Base-by-base conservation (phyloP, 2,113 vertebrate genomes). In the Oreotrochilus melanogaster region DNA sequence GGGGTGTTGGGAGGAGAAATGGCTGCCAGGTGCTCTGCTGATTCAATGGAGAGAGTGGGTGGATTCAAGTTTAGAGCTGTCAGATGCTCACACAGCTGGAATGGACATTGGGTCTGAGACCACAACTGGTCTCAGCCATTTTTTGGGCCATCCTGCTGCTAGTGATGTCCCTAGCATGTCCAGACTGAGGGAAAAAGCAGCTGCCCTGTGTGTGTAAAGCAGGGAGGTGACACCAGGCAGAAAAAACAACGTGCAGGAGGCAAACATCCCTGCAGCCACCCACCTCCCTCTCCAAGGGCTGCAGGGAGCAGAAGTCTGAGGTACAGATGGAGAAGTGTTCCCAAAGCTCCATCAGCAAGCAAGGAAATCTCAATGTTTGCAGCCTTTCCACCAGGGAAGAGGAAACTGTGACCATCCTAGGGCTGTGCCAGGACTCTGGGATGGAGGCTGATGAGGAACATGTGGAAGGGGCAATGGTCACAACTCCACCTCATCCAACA, bases 351-450 rank as follows among this genome's bases (percentile, higher is more conserved):
- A 0, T 23, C 1, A 1, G 54, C 48, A 53, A 64, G 33, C 0
- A 1, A 42, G 70, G 58, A 53, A 82, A 78, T 24, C 70, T 47
- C 56, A 22, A 5, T 0, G 1, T 78, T 11, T 58, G 13, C 64
- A 84, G 51, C 33, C 37, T 43, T 33, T 3, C 4, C 53, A 4
- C 1, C 11, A 1, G 37, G 9, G 31, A 47, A 37, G 39, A 30
- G 11, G 5, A 23, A 54, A 39, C 0, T 2, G 21, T 11, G 24
- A 42, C 12, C 0, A 0, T 5, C 27, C 48, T 6, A 69, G n/a
- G 28, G 53, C 37, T 25, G 37, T 6, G 24, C 33, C 28, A 35
- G 53, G 53, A 5, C n/a, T 45, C 39, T 12, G 67, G 11, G 31
- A 25, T 0, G 18, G 82, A 6, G 30, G 35, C 13, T 0, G 6